Base-by-base conservation (phyloP, 2,888 invertebrate species). In the Polietes domitor region DNA sequence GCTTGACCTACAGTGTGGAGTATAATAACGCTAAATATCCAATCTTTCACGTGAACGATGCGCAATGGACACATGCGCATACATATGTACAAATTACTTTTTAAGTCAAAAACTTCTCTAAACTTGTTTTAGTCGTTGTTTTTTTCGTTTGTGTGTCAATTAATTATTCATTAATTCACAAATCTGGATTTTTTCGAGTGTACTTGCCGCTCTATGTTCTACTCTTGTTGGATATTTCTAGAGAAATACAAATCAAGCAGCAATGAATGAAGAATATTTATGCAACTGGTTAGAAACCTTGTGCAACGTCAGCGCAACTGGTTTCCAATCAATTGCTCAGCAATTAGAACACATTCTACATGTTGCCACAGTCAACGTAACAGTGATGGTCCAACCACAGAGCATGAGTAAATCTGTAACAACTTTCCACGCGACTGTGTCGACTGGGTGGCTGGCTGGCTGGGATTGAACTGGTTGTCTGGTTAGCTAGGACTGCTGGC, bases 291-390 rank as follows among this genome's bases (percentile, higher is more conserved):
- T 68, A 5, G 19, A 37, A 41, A 65, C 37, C 41, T 19, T 37
- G 12, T 37, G 10, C 58, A 24, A 19, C 10, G 21, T 26, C 37
- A 65, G 2, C 65, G 21, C 19, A 65, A 65, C 65, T 21, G 37
- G 68, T 68, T 68, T 19, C 43, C 15, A 32, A 41, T 41, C 7
- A 68, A 24, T 68, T 68, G 43, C 68, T 24, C n/a, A 43, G 68
- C 41, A 41, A 24, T 43, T 68, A 24, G 43, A 24, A 41, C 63
- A 24, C 37, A 68, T 24, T 68, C 68, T 43, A 24, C 24, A 15
- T 15, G 24, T 43, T 41, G 68, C 19, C 17, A 32, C 19, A 43
- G 12, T 10, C 37, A 37, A 37, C 37, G 10, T 37, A 10, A 37
- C 37, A 37, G 37, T n/a, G n/a, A n/a, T n/a, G n/a, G n/a, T n/a